These are phyloP conservation scores for Hafferia zeledoni DNA, from an alignment of 2,797 vertebrate genomes.

Conservation along the genomic window DNA sequence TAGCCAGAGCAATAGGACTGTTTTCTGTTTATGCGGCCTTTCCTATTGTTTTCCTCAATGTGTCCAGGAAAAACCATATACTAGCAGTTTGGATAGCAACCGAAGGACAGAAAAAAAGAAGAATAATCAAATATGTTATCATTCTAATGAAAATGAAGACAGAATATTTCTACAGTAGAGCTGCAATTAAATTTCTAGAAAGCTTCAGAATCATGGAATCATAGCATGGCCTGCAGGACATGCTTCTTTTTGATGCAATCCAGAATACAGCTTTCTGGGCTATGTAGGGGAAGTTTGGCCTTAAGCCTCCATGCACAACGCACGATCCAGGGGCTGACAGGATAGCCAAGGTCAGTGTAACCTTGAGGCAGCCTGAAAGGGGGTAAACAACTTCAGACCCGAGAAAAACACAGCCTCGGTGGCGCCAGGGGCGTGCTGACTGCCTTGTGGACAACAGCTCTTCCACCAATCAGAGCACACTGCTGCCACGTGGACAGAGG, in stretches of 20 bases:
- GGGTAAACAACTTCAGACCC: too few species aligned
- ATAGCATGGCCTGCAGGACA: not conserved
- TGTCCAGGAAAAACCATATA: not conserved
- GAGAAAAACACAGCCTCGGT: too few species aligned
- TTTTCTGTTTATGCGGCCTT: not conserved
- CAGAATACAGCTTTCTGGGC: not conserved
- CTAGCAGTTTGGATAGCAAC: not conserved
- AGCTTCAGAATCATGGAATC: not conserved
- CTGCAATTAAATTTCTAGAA: not conserved
- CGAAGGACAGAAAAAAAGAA: not conserved
- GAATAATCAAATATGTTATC: not conserved
- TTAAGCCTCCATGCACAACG: too few species aligned
- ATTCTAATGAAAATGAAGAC: not conserved
- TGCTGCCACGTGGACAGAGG: too few species aligned
- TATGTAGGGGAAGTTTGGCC: too few species aligned
- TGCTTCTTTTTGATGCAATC: accelerated
- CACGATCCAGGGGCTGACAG: too few species aligned
- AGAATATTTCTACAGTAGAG: not conserved
- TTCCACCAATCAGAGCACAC: too few species aligned
- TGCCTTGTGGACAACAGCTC: too few species aligned
- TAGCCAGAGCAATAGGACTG: not conserved
- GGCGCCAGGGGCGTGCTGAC: too few species aligned
- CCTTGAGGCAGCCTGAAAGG: too few species aligned
- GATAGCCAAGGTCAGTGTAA: too few species aligned
- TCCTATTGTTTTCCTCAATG: not conserved